Evolutionary conservation across 2,888 invertebrate species (phyloP).

Genomic region (Augiades crinisus): DNA sequence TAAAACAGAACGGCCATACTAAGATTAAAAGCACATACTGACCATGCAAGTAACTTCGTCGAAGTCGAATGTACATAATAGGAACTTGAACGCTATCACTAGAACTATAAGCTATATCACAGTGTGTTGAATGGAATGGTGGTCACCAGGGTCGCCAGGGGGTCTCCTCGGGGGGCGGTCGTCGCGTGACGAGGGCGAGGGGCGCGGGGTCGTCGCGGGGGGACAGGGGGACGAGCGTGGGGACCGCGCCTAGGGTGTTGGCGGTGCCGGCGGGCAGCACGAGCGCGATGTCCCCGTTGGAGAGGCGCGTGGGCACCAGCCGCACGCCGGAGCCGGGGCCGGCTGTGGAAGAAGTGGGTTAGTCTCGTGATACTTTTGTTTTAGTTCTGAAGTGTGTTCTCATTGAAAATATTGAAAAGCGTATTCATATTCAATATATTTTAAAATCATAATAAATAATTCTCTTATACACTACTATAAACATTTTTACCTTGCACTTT

Average conservation of each 20-base stretch:
- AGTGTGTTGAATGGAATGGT: conserved; percentile 42
- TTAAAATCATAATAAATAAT: no score
- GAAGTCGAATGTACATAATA: conserved; percentile 33
- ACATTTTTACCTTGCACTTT: no score
- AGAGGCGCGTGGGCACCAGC: conserved; percentile 89
- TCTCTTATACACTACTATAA: no score
- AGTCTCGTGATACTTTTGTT: no score
- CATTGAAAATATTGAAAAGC: no score
- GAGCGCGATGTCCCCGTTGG: conserved; percentile 92
- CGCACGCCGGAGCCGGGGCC: conserved; percentile 87
- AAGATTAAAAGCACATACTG: conserved; percentile 38
- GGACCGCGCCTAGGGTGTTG: conserved; percentile 78
- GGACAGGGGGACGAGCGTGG: conserved; percentile 88
- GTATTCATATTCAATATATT: no score
- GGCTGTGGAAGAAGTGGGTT: no score
- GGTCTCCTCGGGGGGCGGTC: conserved; percentile 84
- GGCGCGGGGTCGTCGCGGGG: conserved; percentile 85
- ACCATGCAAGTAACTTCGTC: conserved; percentile 43
- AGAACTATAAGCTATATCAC: conserved; percentile 41
- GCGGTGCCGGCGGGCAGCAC: conserved; percentile 86
- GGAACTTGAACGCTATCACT: conserved; percentile 40
- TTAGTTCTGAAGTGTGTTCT: no score
- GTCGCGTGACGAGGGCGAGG: conserved; percentile 87
- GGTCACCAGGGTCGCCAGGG: conserved; percentile 92
- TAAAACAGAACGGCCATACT: conserved; percentile 1